Evolutionary conservation across 2,113 vertebrate genomes (phyloP).

Genomic region (Charina bottae): DNA sequence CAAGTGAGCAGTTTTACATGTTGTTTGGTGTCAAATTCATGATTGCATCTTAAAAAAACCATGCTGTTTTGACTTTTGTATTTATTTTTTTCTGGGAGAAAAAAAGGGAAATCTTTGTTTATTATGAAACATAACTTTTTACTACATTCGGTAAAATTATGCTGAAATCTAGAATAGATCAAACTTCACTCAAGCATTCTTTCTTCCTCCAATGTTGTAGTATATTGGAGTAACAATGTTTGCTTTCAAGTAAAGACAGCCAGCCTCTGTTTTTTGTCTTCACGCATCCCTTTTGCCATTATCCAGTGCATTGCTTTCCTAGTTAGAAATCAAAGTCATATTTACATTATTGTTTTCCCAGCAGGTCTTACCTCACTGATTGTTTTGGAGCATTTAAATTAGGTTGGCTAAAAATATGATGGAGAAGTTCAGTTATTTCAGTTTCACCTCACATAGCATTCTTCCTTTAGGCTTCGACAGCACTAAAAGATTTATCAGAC

Average conservation of each 20-base stretch:
- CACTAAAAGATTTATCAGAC: no score
- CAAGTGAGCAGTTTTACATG: background rate
- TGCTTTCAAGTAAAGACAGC: background rate
- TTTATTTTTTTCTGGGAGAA: slow-evolving; percentile 18
- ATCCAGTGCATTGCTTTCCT: background rate
- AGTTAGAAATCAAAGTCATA: background rate
- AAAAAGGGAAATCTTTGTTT: slow-evolving; percentile 1
- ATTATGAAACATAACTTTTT: no score
- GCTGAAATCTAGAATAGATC: background rate
- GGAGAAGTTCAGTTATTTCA: no score
- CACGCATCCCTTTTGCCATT: background rate
- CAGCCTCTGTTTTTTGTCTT: background rate
- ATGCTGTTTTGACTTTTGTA: slow-evolving; percentile 15
- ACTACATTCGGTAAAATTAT: no score
- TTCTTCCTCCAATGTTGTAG: background rate
- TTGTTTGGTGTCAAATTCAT: slow-evolving; percentile 21
- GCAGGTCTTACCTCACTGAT: no score
- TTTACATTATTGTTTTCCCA: background rate
- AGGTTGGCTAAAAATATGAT: no score
- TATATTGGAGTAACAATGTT: background rate
- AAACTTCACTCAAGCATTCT: background rate
- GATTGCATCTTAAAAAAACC: slow-evolving; percentile 17
- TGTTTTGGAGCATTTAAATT: no score
- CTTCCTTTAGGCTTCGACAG: no score
- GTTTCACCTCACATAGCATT: no score